These are phyloP conservation scores for Dromococcyx pavoninus DNA, from an alignment of 2,797 vertebrate species.

Conservation along the genomic window DNA sequence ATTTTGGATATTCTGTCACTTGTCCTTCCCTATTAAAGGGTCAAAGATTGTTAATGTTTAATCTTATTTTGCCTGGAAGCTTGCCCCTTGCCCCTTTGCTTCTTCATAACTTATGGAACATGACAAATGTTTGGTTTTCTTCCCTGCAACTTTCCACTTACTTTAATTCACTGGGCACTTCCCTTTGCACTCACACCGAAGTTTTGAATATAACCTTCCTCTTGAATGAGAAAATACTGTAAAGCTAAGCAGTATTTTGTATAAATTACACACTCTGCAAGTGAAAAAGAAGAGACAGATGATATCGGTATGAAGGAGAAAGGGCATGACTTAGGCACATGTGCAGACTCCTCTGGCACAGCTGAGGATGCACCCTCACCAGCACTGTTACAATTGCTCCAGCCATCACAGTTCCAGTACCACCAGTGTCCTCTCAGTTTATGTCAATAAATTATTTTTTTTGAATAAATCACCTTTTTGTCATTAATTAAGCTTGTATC, in stretches of 20 bases:
- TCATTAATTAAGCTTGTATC: neutral
- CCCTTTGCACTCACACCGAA: neutral
- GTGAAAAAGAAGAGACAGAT: conserved; percentile 38
- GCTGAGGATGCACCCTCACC: neutral
- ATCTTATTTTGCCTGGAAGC: neutral
- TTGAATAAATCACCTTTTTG: neutral
- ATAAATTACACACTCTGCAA: conserved; percentile 41
- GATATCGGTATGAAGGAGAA: neutral
- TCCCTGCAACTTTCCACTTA: neutral
- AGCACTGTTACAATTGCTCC: neutral
- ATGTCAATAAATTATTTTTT: neutral
- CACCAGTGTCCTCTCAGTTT: neutral
- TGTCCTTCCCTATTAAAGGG: neutral
- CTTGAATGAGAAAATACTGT: conserved; percentile 56
- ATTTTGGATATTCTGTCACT: neutral
- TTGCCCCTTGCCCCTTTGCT: neutral
- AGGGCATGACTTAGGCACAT: neutral
- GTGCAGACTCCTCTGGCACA: neutral
- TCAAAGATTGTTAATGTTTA: neutral
- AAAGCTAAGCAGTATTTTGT: conserved; percentile 55
- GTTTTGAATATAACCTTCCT: conserved; percentile 59
- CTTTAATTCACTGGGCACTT: conserved; percentile 12
- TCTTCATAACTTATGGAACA: neutral
- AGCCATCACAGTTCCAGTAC: neutral
- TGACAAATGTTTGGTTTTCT: conserved; percentile 9